Evolutionary conservation across 2,797 vertebrate species (phyloP).

Genomic region (Iguana delicatissima): DNA sequence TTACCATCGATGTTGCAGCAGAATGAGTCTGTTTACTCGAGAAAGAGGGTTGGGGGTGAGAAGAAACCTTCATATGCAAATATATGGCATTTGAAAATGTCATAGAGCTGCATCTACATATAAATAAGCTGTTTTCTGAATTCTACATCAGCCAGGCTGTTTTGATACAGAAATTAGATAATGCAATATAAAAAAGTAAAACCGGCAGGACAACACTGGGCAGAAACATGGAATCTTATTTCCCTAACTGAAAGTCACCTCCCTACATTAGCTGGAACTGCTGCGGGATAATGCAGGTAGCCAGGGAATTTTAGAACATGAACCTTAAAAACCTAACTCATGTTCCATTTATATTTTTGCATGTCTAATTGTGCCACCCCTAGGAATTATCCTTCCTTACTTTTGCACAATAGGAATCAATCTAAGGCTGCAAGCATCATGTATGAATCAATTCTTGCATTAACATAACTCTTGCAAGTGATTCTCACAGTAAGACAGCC

Average conservation of each 20-base stretch:
- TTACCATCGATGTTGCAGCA: constrained; percentile 69
- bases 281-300: background rate
- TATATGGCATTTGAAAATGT: constrained; percentile 87
- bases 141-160: constrained; percentile 67
- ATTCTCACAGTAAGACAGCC: background rate
- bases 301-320: fast-evolving
- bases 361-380: background rate
- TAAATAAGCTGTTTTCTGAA: constrained; percentile 80
- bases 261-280: constrained; percentile 29
- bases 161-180: constrained; percentile 70
- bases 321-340: background rate
- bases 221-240: constrained; percentile 33
- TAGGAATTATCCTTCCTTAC: constrained; percentile 15
- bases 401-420: background rate
- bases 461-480: background rate
- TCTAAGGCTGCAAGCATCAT: background rate
- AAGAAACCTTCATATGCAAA: constrained; percentile 84
- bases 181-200: constrained; percentile 62
- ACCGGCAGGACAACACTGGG: constrained; percentile 55
- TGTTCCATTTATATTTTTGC: constrained; percentile 31
- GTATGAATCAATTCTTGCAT: constrained; percentile 12
- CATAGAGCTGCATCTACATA: constrained; percentile 84
- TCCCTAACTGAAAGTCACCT: constrained; percentile 57
- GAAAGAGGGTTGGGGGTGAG: constrained; percentile 56
- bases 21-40: constrained; percentile 77